Evolutionary conservation across 2,113 vertebrate genomes (phyloP).

Genomic region (Baryphthengus martii): DNA sequence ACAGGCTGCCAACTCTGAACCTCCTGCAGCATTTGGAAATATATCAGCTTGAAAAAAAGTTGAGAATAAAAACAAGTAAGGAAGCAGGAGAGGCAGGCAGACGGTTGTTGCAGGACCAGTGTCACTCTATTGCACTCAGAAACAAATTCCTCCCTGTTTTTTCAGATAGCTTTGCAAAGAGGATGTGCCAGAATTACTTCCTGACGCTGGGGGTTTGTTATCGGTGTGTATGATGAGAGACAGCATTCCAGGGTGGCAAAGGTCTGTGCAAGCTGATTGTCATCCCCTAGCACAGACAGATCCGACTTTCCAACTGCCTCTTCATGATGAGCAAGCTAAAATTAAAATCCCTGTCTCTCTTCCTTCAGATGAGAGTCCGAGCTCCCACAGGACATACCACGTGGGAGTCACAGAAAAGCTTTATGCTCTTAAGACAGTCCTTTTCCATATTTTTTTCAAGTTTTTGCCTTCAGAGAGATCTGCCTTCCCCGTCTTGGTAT

Average conservation of each 20-base stretch:
- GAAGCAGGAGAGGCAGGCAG: not conserved
- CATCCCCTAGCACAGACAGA: not conserved
- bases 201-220: not conserved
- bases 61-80: not conserved
- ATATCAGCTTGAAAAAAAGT: not conserved
- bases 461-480: not conserved
- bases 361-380: not conserved
- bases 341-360: not conserved
- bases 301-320: not conserved
- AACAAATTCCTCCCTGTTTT: not conserved
- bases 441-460: not conserved
- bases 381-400: not conserved
- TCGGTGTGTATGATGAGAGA: not conserved
- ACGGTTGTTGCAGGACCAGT: not conserved
- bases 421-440: not conserved
- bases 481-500: not conserved
- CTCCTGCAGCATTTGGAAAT: not conserved
- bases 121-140: not conserved
- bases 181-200: slow-evolving; percentile 5
- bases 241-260: not conserved
- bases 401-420: not conserved
- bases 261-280: not conserved
- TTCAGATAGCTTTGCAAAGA: not conserved
- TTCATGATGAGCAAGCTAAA: not conserved
- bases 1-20: not conserved